Base-by-base conservation (phyloP, 2,888 invertebrate genomes). In the Lasioglossum leucozonium region DNA sequence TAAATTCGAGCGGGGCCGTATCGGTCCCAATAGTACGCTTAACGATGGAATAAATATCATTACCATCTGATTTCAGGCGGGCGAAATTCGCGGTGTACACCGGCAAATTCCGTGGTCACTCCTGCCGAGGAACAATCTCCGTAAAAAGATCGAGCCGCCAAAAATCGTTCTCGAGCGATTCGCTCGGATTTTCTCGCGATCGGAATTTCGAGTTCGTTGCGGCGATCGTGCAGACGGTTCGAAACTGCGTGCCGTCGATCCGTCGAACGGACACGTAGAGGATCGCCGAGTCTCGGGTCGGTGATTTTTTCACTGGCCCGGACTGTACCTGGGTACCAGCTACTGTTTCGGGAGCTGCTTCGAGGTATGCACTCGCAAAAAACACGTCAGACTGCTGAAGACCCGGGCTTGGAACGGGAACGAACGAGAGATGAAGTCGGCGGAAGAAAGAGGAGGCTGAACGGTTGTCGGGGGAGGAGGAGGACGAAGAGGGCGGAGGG, bases 261-360 rank as follows among this genome's bases (percentile, higher is more conserved):
- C 58, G 58, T 37, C 69, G 84, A 89, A 82, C 81, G 75, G 42
- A 34, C 37, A 69, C 73, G 55, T 44, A 72, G 75, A 67, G 47
- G 72, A 75, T 47, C 81, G 65, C 47, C 44, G 55, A 22, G 30
- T 2, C 51, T 74, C 75, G 79, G 87, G 84, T 79, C 76, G 77
- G 47, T 47, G 87, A 91, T 94, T 94, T 94, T 93, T 93, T 93
- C 92, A 91, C 92, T 94, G 92, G 93, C 89, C 84, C 91, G 89
- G 94, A 94, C 94, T 95, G 94, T 94, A 95, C 94, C 92, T 90
- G 91, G 88, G 90, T 91, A 94, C 93, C 91, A 92, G 95, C 95
- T 95, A 95, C 95, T 95, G 95, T 95, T 95, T 95, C 95, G 94
- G 95, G 94, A 95, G 95, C 95, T 92, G 92, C 93, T 93, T 91